These are phyloP conservation scores for Apis dorsata DNA, from an alignment of 1,140 invertebrate species.

Conservation along the genomic window DNA sequence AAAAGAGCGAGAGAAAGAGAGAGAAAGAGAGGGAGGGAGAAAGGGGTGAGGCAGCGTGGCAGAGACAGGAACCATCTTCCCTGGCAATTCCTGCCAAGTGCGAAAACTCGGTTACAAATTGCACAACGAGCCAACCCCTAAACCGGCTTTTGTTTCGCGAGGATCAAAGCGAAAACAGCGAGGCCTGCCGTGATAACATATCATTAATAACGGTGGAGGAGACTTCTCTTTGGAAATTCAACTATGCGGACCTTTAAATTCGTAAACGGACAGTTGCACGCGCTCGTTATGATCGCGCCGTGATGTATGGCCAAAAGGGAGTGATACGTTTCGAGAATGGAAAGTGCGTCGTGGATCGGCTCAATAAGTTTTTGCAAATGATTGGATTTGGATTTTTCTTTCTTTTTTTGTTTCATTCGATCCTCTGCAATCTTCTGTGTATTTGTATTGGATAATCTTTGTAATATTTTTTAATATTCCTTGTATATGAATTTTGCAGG, in stretches of 20 bases:
- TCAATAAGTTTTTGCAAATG: background rate
- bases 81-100: slow-evolving; percentile 54
- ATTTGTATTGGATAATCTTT: no score
- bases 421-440: no score
- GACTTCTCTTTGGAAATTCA: slow-evolving; percentile 15
- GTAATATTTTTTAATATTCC: no score
- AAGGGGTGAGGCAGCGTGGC: background rate
- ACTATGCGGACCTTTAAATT: slow-evolving; percentile 11
- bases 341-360: background rate
- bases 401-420: background rate
- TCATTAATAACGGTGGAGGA: slow-evolving; percentile 37
- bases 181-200: slow-evolving; percentile 45
- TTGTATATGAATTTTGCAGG: no score
- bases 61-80: slow-evolving; percentile 50
- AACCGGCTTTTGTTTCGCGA: slow-evolving; percentile 37
- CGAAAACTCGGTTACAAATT: slow-evolving; percentile 60
- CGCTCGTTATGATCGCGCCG: background rate
- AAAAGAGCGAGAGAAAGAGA: background rate
- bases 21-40: no score
- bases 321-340: background rate
- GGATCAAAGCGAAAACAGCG: slow-evolving; percentile 54
- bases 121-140: slow-evolving; percentile 1
- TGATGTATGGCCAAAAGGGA: background rate
- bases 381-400: background rate
- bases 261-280: slow-evolving; percentile 15